Conservation (phyloP, 2,888 invertebrate genomes). For the Pristionchus exspectatus region DNA sequence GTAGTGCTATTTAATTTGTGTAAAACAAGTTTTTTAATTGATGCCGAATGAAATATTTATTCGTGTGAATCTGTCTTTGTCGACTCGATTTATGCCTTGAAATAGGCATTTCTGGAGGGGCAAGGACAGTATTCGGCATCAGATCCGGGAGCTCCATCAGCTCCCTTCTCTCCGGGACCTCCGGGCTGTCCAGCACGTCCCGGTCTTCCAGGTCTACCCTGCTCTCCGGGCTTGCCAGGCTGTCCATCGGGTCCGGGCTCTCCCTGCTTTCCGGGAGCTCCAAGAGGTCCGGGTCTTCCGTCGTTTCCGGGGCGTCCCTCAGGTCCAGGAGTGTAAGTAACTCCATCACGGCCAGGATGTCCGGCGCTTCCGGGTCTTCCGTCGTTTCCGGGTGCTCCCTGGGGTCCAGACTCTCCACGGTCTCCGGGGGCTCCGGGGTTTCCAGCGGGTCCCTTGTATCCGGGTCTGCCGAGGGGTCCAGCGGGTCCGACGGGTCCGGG, state of each 20-base stretch:
- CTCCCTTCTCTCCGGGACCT: slow-evolving; percentile 60
- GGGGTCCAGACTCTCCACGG: slow-evolving; percentile 48
- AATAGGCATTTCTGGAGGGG: slow-evolving; percentile 56
- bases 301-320: slow-evolving; percentile 54
- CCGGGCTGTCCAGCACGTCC: slow-evolving; percentile 56
- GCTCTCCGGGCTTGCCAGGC: slow-evolving; percentile 63
- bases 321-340: slow-evolving; percentile 53
- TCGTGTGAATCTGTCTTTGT: background rate
- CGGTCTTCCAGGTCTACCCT: slow-evolving; percentile 62
- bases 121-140: slow-evolving; percentile 67
- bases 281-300: slow-evolving; percentile 55
- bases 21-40: background rate
- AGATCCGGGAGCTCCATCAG: slow-evolving; percentile 64
- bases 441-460: slow-evolving; percentile 63
- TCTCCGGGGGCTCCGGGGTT: slow-evolving; percentile 53
- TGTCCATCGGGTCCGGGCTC: slow-evolving; percentile 65
- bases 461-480: slow-evolving; percentile 68
- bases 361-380: slow-evolving; percentile 54
- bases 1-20: no score
- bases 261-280: slow-evolving; percentile 53
- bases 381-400: slow-evolving; percentile 50
- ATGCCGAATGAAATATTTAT: slow-evolving; percentile 3
- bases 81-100: slow-evolving; percentile 1
- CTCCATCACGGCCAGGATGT: slow-evolving; percentile 64
- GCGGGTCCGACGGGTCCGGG: slow-evolving; percentile 66